Base-by-base conservation (phyloP, 2,888 invertebrate species). In the Campaea margaritaria region DNA sequence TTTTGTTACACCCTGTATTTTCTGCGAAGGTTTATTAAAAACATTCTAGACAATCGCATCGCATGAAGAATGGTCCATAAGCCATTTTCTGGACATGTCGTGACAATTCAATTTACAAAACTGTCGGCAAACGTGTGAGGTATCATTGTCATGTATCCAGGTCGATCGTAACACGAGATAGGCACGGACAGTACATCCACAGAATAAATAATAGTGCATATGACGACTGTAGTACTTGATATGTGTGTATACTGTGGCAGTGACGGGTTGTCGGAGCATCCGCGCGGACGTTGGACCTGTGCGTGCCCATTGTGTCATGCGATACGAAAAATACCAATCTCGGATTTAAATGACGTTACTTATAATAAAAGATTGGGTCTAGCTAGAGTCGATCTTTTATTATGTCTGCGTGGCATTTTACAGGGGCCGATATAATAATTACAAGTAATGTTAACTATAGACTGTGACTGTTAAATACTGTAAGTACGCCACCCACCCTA, bases 81-180 rank as follows among this genome's bases (percentile, higher is more conserved):
- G 2, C 21, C 21, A n/a, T 56, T 56, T 50, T 38, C 15, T 31
- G 44, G 9, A 9, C 41, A 27, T 28, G 43, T 46, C 57, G 46
- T 55, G 55, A 55, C 43, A 46, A 55, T 51, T 57, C 28, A 42
- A 49, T 57, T 49, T 53, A 21, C 36, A 36, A 43, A 36, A 13
- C 14, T 41, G 13, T 31, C 31, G 39, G 27, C 43, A 11, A 34
- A 44, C 50, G 43, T 51, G 63, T 47, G 49, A 62, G 55, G 59
- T 59, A 64, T 44, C 58, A 67, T 63, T 81, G 79, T 82, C 65
- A 58, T 70, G 76, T 81, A 90, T 87, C 81, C 82, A 76, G 88
- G 88, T 79, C 87, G 87, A 86, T 90, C 82, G 88, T 86, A 88
- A 89, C 89, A 85, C 81, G 64, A 77, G 89, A 88, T 89, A 84